Percentiles rank a stretch among this genome's conserved stretches.
These are phyloP conservation scores for Plotosus lineatus DNA, from an alignment of 2,113 vertebrate genomes.

Conservation along the genomic window DNA sequence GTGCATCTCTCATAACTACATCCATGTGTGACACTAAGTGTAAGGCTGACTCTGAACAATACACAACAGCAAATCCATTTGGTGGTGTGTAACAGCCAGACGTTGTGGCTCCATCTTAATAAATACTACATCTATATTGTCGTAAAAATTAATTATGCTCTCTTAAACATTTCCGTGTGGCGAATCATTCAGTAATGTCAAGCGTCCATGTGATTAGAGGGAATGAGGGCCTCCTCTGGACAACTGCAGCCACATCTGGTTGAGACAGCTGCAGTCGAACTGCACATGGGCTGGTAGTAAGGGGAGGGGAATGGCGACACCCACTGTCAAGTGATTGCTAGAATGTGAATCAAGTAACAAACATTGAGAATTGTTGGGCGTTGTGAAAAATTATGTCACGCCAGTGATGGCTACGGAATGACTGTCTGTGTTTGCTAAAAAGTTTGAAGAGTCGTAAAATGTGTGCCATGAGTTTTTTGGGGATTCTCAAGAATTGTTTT, in stretches of 20 bases:
- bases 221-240: conserved; percentile 21
- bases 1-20: conserved; percentile 11
- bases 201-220: conserved; percentile 8
- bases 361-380: conserved; percentile 48
- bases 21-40: conserved; percentile 4
- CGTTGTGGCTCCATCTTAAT: conserved; percentile 39
- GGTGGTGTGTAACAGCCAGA: conserved; percentile 20
- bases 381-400: conserved; percentile 50
- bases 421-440: not conserved
- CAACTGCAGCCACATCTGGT: conserved; percentile 48
- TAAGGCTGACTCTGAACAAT: conserved; percentile 23
- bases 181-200: conserved; percentile 20
- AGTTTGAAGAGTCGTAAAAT: not conserved
- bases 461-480: not conserved
- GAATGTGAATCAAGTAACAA: not conserved
- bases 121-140: conserved; percentile 18
- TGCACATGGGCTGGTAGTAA: conserved; percentile 55
- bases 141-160: conserved; percentile 37
- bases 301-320: conserved; percentile 47
- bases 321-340: conserved; percentile 15
- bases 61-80: conserved; percentile 17
- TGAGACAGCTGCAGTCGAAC: conserved; percentile 59
- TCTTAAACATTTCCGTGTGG: conserved; percentile 46
- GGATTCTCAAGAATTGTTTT: not conserved
- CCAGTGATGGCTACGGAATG: conserved; percentile 38